Percentiles rank a stretch among this genome's conserved stretches.
These are phyloP conservation scores for Acanthosoma haemorrhoidale DNA, from an alignment of 2,888 invertebrate species.

Conservation along the genomic window DNA sequence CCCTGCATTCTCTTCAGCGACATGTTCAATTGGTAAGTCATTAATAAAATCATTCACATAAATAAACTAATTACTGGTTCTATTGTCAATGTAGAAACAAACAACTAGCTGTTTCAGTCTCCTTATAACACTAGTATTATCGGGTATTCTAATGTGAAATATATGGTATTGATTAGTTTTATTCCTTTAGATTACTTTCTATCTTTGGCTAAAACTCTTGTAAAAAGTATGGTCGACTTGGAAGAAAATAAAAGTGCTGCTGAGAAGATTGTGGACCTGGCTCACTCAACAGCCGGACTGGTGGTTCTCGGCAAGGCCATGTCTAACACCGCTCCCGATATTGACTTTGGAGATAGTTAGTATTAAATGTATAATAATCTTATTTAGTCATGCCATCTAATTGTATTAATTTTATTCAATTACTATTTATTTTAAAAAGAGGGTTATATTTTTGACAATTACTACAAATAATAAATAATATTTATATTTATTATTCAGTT, in stretches of 20 bases:
- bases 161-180: slow-evolving; percentile 21
- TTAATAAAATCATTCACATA: neutral
- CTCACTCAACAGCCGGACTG: slow-evolving; percentile 41
- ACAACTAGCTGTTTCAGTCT: no score
- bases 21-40: slow-evolving; percentile 55
- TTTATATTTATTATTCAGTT: no score
- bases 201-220: slow-evolving; percentile 49
- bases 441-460: no score
- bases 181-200: slow-evolving; percentile 55
- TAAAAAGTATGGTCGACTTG: slow-evolving; percentile 44
- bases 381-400: neutral
- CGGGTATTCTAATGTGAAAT: neutral
- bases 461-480: no score
- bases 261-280: slow-evolving; percentile 35
- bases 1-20: slow-evolving; percentile 59
- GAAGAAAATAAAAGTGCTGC: slow-evolving; percentile 32
- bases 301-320: slow-evolving; percentile 70
- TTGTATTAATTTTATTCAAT: neutral
- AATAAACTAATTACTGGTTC: no score
- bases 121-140: no score
- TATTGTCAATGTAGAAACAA: no score
- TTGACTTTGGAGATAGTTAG: slow-evolving; percentile 60
- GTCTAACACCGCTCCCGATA: slow-evolving; percentile 67
- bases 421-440: no score
- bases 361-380: neutral